Evolutionary conservation across 2,113 vertebrate species (phyloP), one percentile per base, ranked within the genome.

Genomic region (Anser cygnoides): DNA sequence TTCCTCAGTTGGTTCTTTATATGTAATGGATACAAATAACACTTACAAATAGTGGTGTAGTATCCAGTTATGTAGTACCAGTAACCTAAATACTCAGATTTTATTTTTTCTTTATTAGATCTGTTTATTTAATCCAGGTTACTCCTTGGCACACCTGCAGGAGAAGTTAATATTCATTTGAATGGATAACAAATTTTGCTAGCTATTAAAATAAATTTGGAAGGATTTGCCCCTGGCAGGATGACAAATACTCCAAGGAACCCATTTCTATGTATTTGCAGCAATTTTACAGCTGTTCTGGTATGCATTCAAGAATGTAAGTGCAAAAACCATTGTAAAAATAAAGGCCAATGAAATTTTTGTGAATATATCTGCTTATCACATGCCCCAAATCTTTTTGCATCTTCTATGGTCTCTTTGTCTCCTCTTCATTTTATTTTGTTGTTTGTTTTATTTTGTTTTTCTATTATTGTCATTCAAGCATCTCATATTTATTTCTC

Each of bases 1-100:
- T 93, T 88, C 66, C 66, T 92, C 86, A 41, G 66, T 7, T 93
- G 49, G n/a, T 88, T 89, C 79, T 93, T 94, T 89, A 59, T 54
- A 70, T 41, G 22, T 87, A 94, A 93, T 50, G 49, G 83, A 65
- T 58, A 58, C 75, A 92, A 91, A 86, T 90, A 89, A 10, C 11
- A 74, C 50, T 44, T 39, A 37, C 1, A 61, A 39, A 35, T 50
- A 29, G n/a, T 3, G 11, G 4, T 61, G 13, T 57, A 65, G 46
- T 75, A 62, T 57, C 78, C 52, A 61, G 37, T 49, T 70, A 58
- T 8, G 11, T 39, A 84, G 68, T 66, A 75, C 31, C 31, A 50
- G 33, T 46, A 90, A 61, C 31, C 21, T 52, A 75, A 44, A 82
- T 73, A 74, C 5, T 67, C 68, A 12, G 4, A 25, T 79, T 95